A percentile compares a stretch with the other conserved stretches of the same genome.
Evolutionary conservation across 2,888 invertebrate genomes (phyloP).

Genomic region (Hypselothyrea guttata): DNA sequence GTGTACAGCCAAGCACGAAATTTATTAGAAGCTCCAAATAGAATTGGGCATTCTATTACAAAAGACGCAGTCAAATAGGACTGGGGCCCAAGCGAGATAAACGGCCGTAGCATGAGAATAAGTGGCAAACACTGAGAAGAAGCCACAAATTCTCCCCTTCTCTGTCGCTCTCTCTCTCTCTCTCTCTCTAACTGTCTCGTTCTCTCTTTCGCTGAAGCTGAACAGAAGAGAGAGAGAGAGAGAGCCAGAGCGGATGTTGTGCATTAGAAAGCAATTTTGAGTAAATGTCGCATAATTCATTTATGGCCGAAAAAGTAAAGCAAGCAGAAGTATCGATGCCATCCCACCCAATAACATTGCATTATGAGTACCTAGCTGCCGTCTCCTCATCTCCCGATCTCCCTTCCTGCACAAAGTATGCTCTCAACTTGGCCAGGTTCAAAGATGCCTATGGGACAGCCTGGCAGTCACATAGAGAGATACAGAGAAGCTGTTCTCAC

Average conservation of each 20-base stretch:
- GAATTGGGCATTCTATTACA: slow-evolving; percentile 64
- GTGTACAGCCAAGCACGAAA: slow-evolving; percentile 45
- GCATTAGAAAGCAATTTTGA: slow-evolving; percentile 76
- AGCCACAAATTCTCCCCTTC: too few relatives aligned
- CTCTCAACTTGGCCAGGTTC: slow-evolving; percentile 23
- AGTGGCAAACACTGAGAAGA: too few relatives aligned
- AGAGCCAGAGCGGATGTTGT: slow-evolving; percentile 54
- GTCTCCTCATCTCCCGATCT: too few relatives aligned
- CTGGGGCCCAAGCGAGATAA: slow-evolving; percentile 15
- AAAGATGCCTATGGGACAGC: slow-evolving; percentile 49
- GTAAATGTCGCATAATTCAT: slow-evolving; percentile 81
- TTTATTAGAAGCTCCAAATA: slow-evolving; percentile 64
- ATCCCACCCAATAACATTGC: slow-evolving; percentile 4
- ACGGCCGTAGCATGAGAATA: too few relatives aligned
- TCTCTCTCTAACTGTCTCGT: too few relatives aligned
- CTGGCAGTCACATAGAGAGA: too few relatives aligned
- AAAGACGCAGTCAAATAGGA: slow-evolving; percentile 23
- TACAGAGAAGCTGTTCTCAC: too few relatives aligned
- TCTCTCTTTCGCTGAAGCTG: too few relatives aligned
- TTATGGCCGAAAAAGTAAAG: slow-evolving; percentile 58
- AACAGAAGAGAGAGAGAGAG: too few relatives aligned
- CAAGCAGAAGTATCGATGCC: slow-evolving; percentile 5
- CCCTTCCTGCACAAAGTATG: too few relatives aligned
- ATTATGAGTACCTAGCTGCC: too few relatives aligned
- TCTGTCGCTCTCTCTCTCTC: too few relatives aligned